Conservation (phyloP, 2,113 vertebrate genomes). For the Hypanus sabinus region DNA sequence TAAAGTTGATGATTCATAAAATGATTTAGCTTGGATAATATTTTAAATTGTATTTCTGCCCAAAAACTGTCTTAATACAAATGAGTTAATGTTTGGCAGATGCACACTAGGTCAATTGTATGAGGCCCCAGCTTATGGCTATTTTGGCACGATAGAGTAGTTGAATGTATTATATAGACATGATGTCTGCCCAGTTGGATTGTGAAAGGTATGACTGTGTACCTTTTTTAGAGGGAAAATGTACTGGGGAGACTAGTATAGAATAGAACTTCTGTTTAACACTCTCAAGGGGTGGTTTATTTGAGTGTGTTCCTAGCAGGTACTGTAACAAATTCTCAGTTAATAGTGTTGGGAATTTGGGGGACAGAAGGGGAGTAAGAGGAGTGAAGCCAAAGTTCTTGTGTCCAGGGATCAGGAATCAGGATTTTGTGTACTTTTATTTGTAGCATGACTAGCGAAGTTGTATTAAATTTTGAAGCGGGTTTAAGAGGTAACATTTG, state of each 20-base stretch:
- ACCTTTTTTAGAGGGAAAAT: not conserved
- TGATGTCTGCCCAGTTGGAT: slow-evolving; percentile 5
- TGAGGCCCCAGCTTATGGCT: not conserved
- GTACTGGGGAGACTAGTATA: not conserved
- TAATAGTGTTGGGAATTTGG: not conserved
- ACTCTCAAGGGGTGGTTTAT: not conserved
- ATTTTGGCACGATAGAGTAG: not conserved
- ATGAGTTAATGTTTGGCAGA: not conserved
- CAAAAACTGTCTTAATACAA: not conserved
- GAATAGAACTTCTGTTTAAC: slow-evolving; percentile 13
- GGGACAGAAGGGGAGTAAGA: not conserved
- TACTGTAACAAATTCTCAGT: not conserved
- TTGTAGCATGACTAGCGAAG: not conserved
- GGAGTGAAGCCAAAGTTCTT: not conserved
- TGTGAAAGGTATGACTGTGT: not conserved
- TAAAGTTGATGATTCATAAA: not conserved
- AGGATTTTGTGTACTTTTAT: not conserved
- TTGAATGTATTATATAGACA: not conserved
- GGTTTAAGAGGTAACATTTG: not conserved
- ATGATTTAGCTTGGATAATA: not conserved
- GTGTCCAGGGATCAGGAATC: not conserved
- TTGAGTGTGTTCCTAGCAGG: not conserved
- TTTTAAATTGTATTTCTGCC: not conserved
- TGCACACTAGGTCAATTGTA: not conserved
- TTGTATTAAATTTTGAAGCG: not conserved